These are phyloP conservation scores for Girardinichthys multiradiatus DNA, from an alignment of 2,113 vertebrate species.

Conservation along the genomic window DNA sequence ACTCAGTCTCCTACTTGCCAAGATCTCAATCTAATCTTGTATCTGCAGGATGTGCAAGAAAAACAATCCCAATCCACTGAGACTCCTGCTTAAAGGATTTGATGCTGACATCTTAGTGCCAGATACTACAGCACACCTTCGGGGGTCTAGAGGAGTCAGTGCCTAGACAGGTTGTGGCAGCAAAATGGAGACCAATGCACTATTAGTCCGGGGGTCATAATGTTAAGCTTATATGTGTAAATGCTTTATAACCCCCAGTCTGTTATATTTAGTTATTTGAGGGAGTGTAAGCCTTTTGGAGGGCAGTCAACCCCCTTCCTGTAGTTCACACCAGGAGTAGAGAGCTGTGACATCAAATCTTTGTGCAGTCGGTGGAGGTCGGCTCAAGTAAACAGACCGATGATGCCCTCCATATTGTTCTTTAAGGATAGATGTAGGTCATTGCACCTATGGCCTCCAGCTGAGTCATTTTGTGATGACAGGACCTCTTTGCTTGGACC, in stretches of 20 bases:
- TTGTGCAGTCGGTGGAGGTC: slow-evolving; percentile 59
- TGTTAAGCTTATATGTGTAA: background rate
- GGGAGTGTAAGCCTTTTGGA: background rate
- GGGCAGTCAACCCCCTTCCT: background rate
- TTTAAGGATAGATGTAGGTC: slow-evolving; percentile 70
- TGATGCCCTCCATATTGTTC: slow-evolving; percentile 58
- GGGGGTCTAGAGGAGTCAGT: background rate
- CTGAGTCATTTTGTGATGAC: slow-evolving; percentile 59
- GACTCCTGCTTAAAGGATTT: background rate
- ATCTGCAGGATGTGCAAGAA: background rate
- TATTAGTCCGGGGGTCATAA: background rate
- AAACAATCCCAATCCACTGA: background rate
- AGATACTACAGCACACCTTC: background rate
- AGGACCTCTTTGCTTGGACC: slow-evolving; percentile 65
- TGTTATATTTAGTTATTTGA: background rate
- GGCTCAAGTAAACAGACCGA: slow-evolving; percentile 52
- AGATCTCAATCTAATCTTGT: too few species aligned
- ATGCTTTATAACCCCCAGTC: background rate
- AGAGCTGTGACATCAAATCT: slow-evolving; percentile 22
- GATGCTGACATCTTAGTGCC: background rate
- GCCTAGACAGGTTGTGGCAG: background rate
- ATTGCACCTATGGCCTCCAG: slow-evolving; percentile 63
- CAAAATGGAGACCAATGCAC: background rate
- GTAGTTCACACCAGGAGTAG: background rate
- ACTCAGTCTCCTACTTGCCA: background rate